A percentile compares a stretch with the other conserved stretches of the same genome.
Evolutionary conservation across 2,797 vertebrate species (phyloP).

Genomic region (Trematomus bernacchii): DNA sequence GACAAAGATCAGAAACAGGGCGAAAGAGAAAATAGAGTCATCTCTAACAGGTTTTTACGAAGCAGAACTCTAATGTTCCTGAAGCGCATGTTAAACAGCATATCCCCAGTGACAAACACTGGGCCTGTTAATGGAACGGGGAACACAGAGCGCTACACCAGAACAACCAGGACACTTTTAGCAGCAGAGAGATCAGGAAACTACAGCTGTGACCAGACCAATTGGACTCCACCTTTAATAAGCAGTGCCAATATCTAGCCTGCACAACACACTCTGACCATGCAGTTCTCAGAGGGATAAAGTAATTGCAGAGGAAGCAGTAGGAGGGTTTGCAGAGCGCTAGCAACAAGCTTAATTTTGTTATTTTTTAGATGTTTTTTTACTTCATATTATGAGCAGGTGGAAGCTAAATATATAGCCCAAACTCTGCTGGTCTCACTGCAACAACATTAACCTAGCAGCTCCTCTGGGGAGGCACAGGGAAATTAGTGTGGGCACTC

Average conservation of each 20-base stretch:
- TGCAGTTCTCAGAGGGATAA: slow-evolving; percentile 58
- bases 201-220: slow-evolving; percentile 38
- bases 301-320: slow-evolving; percentile 66
- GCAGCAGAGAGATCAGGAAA: slow-evolving; percentile 22
- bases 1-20: slow-evolving; percentile 32
- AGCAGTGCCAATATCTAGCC: slow-evolving; percentile 39
- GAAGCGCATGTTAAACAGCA: slow-evolving; percentile 56
- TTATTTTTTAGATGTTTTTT: slow-evolving; percentile 55
- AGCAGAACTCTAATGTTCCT: slow-evolving; percentile 47
- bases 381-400: slow-evolving; percentile 46
- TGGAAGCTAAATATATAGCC: slow-evolving; percentile 33
- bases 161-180: slow-evolving; percentile 55
- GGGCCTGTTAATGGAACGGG: slow-evolving; percentile 62
- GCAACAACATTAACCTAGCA: slow-evolving; percentile 47
- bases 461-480: slow-evolving; percentile 44
- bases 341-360: slow-evolving; percentile 50
- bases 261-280: slow-evolving; percentile 48
- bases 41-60: slow-evolving; percentile 55
- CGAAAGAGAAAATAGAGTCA: slow-evolving; percentile 22
- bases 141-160: slow-evolving; percentile 57
- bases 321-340: slow-evolving; percentile 42
- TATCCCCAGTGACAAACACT: slow-evolving; percentile 34
- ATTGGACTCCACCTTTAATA: slow-evolving; percentile 64
- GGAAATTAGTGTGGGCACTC: slow-evolving; percentile 59
- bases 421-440: slow-evolving; percentile 35